Conservation (phyloP, 2,797 vertebrate genomes). For the Numenius phaeopus region DNA sequence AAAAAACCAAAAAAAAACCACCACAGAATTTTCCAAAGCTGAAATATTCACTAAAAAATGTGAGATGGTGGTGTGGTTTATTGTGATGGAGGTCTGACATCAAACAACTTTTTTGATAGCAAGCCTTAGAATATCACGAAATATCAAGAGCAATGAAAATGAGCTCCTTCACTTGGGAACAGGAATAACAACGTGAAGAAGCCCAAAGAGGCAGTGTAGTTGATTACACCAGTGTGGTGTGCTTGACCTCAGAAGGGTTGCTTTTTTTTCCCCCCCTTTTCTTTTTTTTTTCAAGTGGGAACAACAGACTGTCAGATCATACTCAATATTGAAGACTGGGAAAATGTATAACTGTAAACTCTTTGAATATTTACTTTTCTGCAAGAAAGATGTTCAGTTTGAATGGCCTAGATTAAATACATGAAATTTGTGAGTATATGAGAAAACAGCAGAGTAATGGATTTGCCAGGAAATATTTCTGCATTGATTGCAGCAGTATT, state of each 20-base stretch:
- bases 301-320: neutral
- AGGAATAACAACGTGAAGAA: neutral
- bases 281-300: neutral
- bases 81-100: neutral
- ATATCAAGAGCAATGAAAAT: neutral
- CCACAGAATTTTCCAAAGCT: neutral
- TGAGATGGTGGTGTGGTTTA: neutral
- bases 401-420: neutral
- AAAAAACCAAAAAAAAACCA: neutral
- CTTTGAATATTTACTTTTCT: neutral
- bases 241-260: neutral
- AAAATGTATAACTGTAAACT: neutral
- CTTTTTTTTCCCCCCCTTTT: rapidly evolving
- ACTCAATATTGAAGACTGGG: neutral
- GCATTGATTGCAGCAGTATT: slow-evolving; percentile 42
- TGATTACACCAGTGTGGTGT: neutral
- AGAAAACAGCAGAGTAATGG: slow-evolving; percentile 30
- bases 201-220: neutral
- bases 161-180: neutral
- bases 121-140: neutral
- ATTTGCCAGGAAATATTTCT: slow-evolving; percentile 28
- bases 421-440: neutral
- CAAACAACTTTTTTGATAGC: neutral
- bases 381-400: neutral
- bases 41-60: neutral